Base-by-base conservation (phyloP, 2,888 invertebrate genomes). In the Prosapia bicincta region DNA sequence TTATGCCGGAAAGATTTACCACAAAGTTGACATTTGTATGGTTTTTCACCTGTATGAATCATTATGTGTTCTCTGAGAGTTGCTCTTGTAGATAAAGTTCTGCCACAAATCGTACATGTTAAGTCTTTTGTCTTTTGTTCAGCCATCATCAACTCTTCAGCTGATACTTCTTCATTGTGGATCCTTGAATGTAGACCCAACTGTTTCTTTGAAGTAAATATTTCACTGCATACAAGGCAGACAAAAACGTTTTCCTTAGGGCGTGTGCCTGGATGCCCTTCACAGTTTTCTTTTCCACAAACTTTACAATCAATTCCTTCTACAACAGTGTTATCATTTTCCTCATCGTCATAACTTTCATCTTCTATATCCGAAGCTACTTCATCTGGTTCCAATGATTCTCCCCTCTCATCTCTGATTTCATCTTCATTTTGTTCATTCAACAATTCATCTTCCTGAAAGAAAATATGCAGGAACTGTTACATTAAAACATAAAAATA, bases 11-110 rank as follows among this genome's bases (percentile, higher is more conserved):
- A 84, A n/a, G 81, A 80, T 72, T 83, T 83, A 5, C 83, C 84
- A 75, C 85, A 85, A 66, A 82, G 83, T 75, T 83, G 80, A 77
- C 85, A 85, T 6, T 82, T 80, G 73, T 84, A 84, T 7, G 84
- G 83, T 70, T 82, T 83, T 67, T 84, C 84, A 3, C 83, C 83
- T 1, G 83, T 85, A 77, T 85, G 85, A 20, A 83, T 82, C 26
- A 84, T 81, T 74, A 84, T 83, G 72, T 83, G 83, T 24, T 81
- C 79, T 43, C 78, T 80, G 15, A 83, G 78, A 9, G 79, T 77
- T 15, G 74, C 76, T 72, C 79, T 81, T 30, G 79, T 80, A 23
- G 79, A 78, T 65, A 83, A 80, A 65, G 78, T 78, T 71, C 81
- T 81, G 25, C 79, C 79, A 73, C 83, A 83, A 28, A 82, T 77